These are phyloP conservation scores for Drosophila engyochracea DNA, from an alignment of 2,888 invertebrate genomes.

Conservation along the genomic window DNA sequence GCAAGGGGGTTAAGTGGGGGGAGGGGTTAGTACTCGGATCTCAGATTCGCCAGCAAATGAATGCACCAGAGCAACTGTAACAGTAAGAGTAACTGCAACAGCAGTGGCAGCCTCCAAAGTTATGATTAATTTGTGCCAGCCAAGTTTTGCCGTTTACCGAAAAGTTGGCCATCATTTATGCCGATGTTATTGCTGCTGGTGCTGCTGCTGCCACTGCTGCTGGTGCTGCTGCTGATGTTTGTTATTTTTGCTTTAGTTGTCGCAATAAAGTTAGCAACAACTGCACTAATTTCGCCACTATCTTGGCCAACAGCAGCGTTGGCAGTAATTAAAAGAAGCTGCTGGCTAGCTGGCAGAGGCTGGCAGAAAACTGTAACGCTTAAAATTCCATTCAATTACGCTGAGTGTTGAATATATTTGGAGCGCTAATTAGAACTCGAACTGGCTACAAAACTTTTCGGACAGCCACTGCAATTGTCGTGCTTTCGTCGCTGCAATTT, in stretches of 20 bases:
- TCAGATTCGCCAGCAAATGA: slow-evolving; percentile 42
- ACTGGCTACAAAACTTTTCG: slow-evolving; percentile 64
- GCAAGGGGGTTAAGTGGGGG: background rate
- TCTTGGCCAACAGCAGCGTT: slow-evolving; percentile 47
- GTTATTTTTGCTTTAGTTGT: slow-evolving; percentile 26
- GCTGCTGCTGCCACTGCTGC: background rate
- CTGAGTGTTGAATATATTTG: slow-evolving; percentile 74
- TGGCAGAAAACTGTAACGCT: slow-evolving; percentile 52
- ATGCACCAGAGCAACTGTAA: slow-evolving; percentile 27
- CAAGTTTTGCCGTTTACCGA: slow-evolving; percentile 74
- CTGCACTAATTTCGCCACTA: slow-evolving; percentile 60
- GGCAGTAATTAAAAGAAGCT: slow-evolving; percentile 70
- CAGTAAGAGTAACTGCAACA: slow-evolving; percentile 31
- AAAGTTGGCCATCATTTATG: slow-evolving; percentile 59
- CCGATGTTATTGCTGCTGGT: slow-evolving; percentile 25
- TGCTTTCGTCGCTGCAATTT: slow-evolving; percentile 26
- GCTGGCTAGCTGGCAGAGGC: slow-evolving; percentile 26
- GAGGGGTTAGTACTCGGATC: slow-evolving; percentile 27
- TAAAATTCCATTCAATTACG: slow-evolving; percentile 80
- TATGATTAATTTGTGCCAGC: slow-evolving; percentile 79
- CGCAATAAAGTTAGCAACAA: slow-evolving; percentile 61
- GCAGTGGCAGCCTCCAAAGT: slow-evolving; percentile 66
- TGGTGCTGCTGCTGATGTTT: background rate
- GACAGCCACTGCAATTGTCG: slow-evolving; percentile 56
- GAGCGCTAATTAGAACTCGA: slow-evolving; percentile 71